A percentile compares a stretch with the other conserved stretches of the same genome.
These are phyloP conservation scores for Metallyticus violacea DNA, from an alignment of 2,888 invertebrate species.

Conservation along the genomic window DNA sequence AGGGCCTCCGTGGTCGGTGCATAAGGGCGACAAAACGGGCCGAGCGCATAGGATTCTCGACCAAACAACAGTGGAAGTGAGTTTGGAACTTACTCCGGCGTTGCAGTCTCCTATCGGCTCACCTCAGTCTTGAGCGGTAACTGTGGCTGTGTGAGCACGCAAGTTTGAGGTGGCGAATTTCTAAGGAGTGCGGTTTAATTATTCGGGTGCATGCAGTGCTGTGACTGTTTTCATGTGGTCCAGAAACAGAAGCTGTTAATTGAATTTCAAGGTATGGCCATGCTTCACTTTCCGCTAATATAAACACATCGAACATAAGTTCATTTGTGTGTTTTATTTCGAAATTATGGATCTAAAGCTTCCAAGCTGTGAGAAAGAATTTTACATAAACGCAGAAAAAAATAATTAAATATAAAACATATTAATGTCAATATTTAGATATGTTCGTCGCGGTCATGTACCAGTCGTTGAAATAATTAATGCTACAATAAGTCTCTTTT, in stretches of 20 bases:
- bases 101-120: not conserved
- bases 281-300: too few relatives aligned
- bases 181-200: not conserved
- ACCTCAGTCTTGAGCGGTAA: not conserved
- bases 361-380: too few relatives aligned
- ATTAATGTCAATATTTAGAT: too few relatives aligned
- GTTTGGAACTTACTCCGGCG: not conserved
- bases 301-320: too few relatives aligned
- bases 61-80: not conserved
- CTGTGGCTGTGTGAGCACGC: not conserved
- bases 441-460: too few relatives aligned
- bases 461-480: too few relatives aligned
- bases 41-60: not conserved
- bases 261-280: not conserved
- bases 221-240: not conserved
- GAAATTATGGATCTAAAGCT: too few relatives aligned
- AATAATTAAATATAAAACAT: too few relatives aligned
- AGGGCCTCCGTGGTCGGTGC: not conserved
- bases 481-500: too few relatives aligned
- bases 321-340: too few relatives aligned
- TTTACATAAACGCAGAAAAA: too few relatives aligned
- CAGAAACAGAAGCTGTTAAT: not conserved
- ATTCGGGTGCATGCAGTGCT: not conserved
- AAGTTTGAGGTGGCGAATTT: not conserved
- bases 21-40: not conserved